phyloP scores from a whole-genome alignment of 2,888 invertebrate genomes.

The Rhabditoides inermis region DNA sequence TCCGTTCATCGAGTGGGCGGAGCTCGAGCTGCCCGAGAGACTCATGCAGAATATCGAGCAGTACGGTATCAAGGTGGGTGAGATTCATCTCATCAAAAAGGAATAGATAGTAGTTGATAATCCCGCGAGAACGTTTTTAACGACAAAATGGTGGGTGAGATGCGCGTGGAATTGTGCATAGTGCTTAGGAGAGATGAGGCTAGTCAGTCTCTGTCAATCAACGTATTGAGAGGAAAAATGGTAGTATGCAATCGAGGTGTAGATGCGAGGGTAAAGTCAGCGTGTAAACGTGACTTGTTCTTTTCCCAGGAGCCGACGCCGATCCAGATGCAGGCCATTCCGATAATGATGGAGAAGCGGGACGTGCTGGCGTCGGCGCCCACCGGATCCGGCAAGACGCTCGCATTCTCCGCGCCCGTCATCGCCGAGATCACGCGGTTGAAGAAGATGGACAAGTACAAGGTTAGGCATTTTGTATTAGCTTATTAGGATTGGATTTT shows the following conservation, averaged over 20 bases:
- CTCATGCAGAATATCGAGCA: constrained; percentile 15
- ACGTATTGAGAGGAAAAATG: neutral
- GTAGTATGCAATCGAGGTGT: neutral
- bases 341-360: constrained; percentile 66
- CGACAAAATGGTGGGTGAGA: neutral
- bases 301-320: constrained; percentile 72
- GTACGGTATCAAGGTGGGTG: constrained; percentile 19
- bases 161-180: neutral
- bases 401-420: constrained; percentile 82
- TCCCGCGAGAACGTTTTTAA: neutral
- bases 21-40: constrained; percentile 14
- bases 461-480: too few species aligned
- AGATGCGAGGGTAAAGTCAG: constrained; percentile 58
- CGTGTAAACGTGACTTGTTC: constrained; percentile 61
- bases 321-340: constrained; percentile 84
- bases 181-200: neutral
- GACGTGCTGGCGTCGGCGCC: constrained; percentile 88
- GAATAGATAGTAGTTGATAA: too few species aligned
- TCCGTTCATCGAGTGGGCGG: constrained; percentile 39
- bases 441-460: constrained; percentile 50
- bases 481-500: too few species aligned
- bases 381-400: constrained; percentile 93
- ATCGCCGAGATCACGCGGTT: constrained; percentile 63
- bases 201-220: neutral
- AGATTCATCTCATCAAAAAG: too few species aligned